Base-by-base conservation (phyloP, 2,113 vertebrate genomes). In the Amblyopsis rosae region DNA sequence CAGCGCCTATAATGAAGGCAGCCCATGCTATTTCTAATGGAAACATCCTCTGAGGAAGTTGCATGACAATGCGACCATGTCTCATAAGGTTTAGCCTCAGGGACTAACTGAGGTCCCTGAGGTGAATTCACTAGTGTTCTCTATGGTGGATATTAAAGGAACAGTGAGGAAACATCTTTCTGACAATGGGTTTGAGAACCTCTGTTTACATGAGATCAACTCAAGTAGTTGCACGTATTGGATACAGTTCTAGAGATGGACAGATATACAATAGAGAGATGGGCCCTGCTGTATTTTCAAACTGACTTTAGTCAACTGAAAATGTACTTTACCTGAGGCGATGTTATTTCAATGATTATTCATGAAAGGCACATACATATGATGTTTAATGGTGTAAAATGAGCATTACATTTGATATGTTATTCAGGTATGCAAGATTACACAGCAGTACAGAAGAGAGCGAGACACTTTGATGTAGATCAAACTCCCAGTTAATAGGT, bases 11-110 rank as follows among this genome's bases (percentile, higher is more conserved):
- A 41, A 41, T 41, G 79, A 80, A 82, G 72, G 57, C 66, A 53
- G 57, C 47, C 56, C 59, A 32, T 17, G 32, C 16, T 53, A 54
- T 63, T 77, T 72, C 79, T 81, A 58, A 76, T 77, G 67, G 67
- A 61, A 11, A 86, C 76, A 89, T 90, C 88, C 88, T 89, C 67
- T 82, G 67, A 88, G 88, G 88, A 91, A 90, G 69, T 59, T 2
- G 51, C 49, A 54, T 70, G 80, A 90, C 88, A 88, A 89, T 89
- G 76, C 73, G 68, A 77, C 65, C n/a, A 82, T 79, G 59, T 67
- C 60, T 59, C 69, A 59, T 51, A 77, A 74, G 26, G 26, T 26
- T 26, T 26, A 26, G 26, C 26, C 26, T 26, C 26, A 26, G 26
- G 26, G 26, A 26, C 26, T 2, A 26, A 26, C 26, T 26, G 26